Conservation (phyloP, 2,797 vertebrate genomes). For the Sebastes hopkinsi region DNA sequence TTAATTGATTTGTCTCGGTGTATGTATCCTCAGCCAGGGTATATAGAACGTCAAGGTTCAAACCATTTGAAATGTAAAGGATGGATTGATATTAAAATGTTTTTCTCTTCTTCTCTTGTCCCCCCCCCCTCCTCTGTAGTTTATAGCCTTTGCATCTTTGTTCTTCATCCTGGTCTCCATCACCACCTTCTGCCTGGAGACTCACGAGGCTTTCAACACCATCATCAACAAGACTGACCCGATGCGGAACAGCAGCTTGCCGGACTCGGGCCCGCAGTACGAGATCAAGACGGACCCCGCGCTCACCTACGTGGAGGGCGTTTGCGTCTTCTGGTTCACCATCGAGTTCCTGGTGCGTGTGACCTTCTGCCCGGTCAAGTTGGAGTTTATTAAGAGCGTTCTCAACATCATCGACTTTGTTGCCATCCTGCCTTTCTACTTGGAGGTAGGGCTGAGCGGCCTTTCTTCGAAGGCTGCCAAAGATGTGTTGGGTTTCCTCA, state of each 20-base stretch:
- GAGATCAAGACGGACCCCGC: slow-evolving; percentile 97
- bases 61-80: not conserved
- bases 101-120: slow-evolving; percentile 36
- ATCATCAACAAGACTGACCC: slow-evolving; percentile 96
- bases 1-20: not conserved
- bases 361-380: slow-evolving; percentile 96
- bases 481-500: slow-evolving; percentile 96
- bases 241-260: slow-evolving; percentile 81
- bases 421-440: slow-evolving; percentile 96
- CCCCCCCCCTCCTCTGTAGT: slow-evolving; percentile 79
- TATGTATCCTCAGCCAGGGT: not conserved
- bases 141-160: slow-evolving; percentile 96
- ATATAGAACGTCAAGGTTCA: not conserved
- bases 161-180: slow-evolving; percentile 99
- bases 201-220: slow-evolving; percentile 97
- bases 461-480: slow-evolving; percentile 98
- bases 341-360: slow-evolving; percentile 97
- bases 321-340: slow-evolving; percentile 98
- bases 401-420: slow-evolving; percentile 99
- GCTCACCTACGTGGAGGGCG: slow-evolving; percentile 95
- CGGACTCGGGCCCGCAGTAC: slow-evolving; percentile 86
- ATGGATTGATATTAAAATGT: not conserved
- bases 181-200: slow-evolving; percentile 99
- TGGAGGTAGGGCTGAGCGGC: slow-evolving; percentile 96
- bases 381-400: slow-evolving; percentile 96